Conservation (phyloP, 64 coral and sea anemone genomes). For the Porites australiensis region DNA sequence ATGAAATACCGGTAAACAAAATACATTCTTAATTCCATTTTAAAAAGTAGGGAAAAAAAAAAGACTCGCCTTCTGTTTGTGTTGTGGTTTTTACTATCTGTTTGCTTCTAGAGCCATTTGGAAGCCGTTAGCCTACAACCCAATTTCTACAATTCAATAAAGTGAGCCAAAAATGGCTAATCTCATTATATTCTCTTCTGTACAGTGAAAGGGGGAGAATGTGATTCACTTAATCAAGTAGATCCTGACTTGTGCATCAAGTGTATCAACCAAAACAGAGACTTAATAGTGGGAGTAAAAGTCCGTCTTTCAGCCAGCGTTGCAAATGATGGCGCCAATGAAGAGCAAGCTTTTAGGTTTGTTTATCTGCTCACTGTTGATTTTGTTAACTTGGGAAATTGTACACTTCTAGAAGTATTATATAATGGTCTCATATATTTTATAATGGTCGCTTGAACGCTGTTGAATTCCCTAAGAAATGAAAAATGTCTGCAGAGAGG, state of each 20-base stretch:
- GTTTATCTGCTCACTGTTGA: background rate
- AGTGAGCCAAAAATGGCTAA: background rate
- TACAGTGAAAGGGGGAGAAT: conserved; percentile 78
- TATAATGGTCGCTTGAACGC: too few relatives aligned
- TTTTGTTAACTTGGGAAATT: too few relatives aligned
- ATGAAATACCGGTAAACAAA: too few relatives aligned
- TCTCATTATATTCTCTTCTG: background rate
- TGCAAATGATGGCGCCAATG: conserved; percentile 82
- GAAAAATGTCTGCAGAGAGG: background rate
- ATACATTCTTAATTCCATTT: too few relatives aligned
- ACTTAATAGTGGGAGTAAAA: conserved; percentile 81
- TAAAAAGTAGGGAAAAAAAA: too few relatives aligned
- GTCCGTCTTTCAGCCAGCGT: conserved; percentile 70
- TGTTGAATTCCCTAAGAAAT: background rate
- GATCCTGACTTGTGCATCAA: conserved; percentile 70
- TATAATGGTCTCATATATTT: too few relatives aligned
- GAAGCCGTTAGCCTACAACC: too few relatives aligned
- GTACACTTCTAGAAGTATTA: too few relatives aligned
- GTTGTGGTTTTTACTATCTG: too few relatives aligned
- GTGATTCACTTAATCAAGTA: conserved; percentile 93
- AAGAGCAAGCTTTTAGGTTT: conserved; percentile 87
- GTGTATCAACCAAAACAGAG: conserved; percentile 80
- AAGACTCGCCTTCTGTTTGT: too few relatives aligned
- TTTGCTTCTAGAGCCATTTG: too few relatives aligned
- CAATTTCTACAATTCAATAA: too few relatives aligned